Conservation (phyloP, 2,113 vertebrate genomes). For the Miniopterus natalensis region DNA sequence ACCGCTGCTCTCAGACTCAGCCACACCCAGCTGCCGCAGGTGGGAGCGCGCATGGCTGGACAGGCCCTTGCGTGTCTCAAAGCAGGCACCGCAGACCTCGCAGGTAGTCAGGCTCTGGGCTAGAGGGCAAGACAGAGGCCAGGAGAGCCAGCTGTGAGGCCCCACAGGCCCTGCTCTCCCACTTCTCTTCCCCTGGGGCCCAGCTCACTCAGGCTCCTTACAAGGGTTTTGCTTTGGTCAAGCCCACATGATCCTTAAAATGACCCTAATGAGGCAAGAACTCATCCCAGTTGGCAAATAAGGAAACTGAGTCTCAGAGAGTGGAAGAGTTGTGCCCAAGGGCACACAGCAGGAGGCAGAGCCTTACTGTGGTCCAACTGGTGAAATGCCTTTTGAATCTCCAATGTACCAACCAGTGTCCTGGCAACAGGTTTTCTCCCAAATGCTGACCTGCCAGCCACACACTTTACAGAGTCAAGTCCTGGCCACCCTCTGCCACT, state of each 20-base stretch:
- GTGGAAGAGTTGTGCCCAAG: neutral
- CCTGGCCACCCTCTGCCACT: neutral
- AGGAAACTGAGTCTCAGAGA: constrained; percentile 78
- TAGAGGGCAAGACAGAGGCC: constrained; percentile 74
- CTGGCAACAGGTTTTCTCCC: constrained; percentile 22
- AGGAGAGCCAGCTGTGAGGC: constrained; percentile 55
- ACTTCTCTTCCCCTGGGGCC: neutral
- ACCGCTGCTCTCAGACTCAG: constrained; percentile 93
- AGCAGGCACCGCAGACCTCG: constrained; percentile 93
- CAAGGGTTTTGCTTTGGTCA: neutral
- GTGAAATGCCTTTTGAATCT: neutral
- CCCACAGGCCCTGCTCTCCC: neutral
- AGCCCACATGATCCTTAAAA: neutral
- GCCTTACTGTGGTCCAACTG: neutral
- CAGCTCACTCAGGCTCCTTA: neutral
- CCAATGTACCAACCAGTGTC: neutral
- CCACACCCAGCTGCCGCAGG: constrained; percentile 94
- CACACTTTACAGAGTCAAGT: neutral
- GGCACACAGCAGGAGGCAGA: neutral
- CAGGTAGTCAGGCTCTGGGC: constrained; percentile 92
- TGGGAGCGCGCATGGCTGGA: constrained; percentile 96
- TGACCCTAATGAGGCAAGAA: neutral
- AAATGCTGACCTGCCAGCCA: neutral
- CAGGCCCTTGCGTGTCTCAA: constrained; percentile 94
- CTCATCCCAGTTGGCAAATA: constrained; percentile 48